These are phyloP conservation scores for Drosophila bunnanda DNA, from an alignment of 2,888 invertebrate species.

Conservation along the genomic window DNA sequence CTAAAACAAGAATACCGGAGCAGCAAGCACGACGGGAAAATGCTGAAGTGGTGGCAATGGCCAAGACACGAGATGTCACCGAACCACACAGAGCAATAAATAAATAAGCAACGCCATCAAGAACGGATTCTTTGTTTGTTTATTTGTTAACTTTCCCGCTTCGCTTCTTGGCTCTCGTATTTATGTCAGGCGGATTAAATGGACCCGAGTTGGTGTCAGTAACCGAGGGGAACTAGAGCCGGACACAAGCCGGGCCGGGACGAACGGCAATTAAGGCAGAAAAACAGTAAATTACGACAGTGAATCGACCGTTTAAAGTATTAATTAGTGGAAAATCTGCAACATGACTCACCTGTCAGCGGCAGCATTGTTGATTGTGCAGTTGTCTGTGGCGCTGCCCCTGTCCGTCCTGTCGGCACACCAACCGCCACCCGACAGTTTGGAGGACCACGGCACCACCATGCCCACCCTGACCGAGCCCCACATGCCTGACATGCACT, in stretches of 20 bases:
- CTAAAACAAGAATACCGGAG: constrained; percentile 19
- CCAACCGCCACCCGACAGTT: constrained; percentile 30
- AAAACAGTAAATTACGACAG: constrained; percentile 26
- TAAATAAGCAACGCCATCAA: constrained; percentile 62
- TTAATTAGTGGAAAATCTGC: constrained; percentile 46
- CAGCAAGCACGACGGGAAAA: constrained; percentile 17
- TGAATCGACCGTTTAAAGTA: constrained; percentile 6
- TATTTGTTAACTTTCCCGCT: constrained; percentile 19
- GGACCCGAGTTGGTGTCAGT: constrained; percentile 52
- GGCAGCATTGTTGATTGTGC: constrained; percentile 29
- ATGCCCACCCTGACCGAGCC: constrained; percentile 18
- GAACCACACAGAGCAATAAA: constrained; percentile 65
- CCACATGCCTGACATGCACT: constrained; percentile 40
- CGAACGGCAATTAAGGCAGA: constrained; percentile 18
- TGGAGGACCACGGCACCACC: constrained; percentile 25
- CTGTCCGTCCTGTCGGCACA: constrained; percentile 19
- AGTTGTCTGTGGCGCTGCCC: constrained; percentile 43
- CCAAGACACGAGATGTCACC: constrained; percentile 59
- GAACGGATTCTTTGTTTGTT: constrained; percentile 36
- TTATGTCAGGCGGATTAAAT: constrained; percentile 65
- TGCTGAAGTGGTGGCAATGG: constrained; percentile 13
- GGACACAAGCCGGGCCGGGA: constrained; percentile 33
- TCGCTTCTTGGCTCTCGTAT: constrained; percentile 45
- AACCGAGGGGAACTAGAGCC: constrained; percentile 53
- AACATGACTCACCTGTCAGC: constrained; percentile 36